phyloP scores from a whole-genome alignment of 2,797 vertebrate species.

The Gila robusta region DNA sequence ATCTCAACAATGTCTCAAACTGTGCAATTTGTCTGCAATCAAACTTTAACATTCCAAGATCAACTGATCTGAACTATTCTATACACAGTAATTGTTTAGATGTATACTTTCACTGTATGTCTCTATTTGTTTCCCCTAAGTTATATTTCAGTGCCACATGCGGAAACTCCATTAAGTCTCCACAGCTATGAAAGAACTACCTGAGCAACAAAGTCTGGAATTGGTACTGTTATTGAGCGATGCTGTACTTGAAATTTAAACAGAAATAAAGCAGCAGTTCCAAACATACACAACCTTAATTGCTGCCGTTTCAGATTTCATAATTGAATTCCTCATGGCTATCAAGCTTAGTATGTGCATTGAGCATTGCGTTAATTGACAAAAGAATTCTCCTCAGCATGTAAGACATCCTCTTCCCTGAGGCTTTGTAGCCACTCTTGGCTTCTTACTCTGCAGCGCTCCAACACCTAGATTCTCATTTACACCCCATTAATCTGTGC shows the following conservation, averaged over 20 bases:
- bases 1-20: background rate
- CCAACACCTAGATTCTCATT: conserved; percentile 50
- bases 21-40: background rate
- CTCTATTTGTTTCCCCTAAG: background rate
- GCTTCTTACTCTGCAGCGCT: conserved; percentile 43
- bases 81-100: background rate
- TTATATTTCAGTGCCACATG: background rate
- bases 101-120: background rate
- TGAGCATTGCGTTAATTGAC: conserved; percentile 52
- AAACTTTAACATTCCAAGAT: background rate
- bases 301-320: background rate
- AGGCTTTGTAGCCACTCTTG: conserved; percentile 33
- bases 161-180: background rate
- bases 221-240: background rate
- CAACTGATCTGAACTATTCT: background rate
- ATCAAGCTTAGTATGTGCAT: conserved; percentile 8
- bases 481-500: conserved; percentile 56
- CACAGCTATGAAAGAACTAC: background rate
- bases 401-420: conserved; percentile 28
- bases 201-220: background rate
- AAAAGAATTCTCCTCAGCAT: conserved; percentile 43
- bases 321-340: conserved; percentile 34
- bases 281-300: conserved; percentile 17
- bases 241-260: background rate
- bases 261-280: conserved; percentile 12